Evolutionary conservation across 1,140 invertebrate species (phyloP), one percentile per base, ranked within the genome.

Genomic region (Ooceraea biroi): DNA sequence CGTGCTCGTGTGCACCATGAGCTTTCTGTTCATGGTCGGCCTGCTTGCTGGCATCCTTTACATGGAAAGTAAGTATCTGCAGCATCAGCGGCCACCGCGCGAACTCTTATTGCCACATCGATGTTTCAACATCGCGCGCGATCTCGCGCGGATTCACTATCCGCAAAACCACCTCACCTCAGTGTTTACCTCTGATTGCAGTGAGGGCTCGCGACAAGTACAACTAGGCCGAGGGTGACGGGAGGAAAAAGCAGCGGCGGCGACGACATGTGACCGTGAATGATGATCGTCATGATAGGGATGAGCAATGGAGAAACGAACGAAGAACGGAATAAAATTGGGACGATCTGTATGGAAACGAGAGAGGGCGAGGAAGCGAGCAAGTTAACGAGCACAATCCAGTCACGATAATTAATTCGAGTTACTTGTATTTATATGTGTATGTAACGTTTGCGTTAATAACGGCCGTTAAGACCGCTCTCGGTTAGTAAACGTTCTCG

Each of bases 1-100:
- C 30, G 96, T 97, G 22, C 95, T 98, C 36, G 97, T 97, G 65
- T 95, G 97, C 88, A 96, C 97, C 52, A 97, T 97, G 96, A 97
- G 96, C 74, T 95, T 96, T 77, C 93, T 97, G 52, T 97, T 98
- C 90, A 96, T 97, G 84, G 95, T 97, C 84, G 97, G 97, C 82
- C 96, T 98, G 87, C 94, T 97, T 52, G 95, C 95, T 12, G 97
- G 97, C 85, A 96, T 98, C 69, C 94, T 95, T 76, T 95, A 94
- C 76, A 95, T 95, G 91, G 95, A 95, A 86, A 94, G 95, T 95
- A 86, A 95, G 95, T 93, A 85, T 71, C 63, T 57, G 36, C 61
- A 17, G 57, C 36, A 46, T 41, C 55, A 57, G 52, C 12, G 4
- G 36, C 19, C 14, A 60, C 36, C 10, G 48, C 27, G 46, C 41